Evolutionary conservation across 2,113 vertebrate genomes (phyloP), one percentile per base, ranked within the genome.

Genomic region (Theristicus caerulescens): DNA sequence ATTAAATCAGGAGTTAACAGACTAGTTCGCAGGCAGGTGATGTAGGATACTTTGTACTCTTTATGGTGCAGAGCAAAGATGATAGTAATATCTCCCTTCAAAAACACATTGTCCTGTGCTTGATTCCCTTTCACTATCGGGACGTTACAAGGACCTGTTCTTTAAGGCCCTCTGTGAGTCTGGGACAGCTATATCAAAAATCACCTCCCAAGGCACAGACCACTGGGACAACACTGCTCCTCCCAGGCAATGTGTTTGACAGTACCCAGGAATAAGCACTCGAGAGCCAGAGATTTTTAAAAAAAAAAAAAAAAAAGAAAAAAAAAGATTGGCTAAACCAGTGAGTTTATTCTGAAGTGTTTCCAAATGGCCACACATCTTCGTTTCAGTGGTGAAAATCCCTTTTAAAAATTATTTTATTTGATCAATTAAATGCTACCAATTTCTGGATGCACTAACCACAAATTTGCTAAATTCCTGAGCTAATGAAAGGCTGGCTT

Each of bases 381-480:
- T 95, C 94, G 78, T 76, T 87, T 87, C 52, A 32, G 81, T 73
- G 94, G 73, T 73, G 91, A 95, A 95, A 95, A 95, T 78, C 44
- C 72, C 90, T 31, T 84, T 90, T 38, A 55, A 89, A 96, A 95
- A 93, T 94, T 1, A 95, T 96, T 96, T 95, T 59, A 94, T 95
- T 91, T n/a, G 58, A 96, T 94, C 91, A 94, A 91, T 97, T 94
- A 90, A 96, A 93, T 17, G 74, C 91, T 95, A 97, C 94, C 93
- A 90, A 85, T 90, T 95, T 96, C 94, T 97, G 95, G 95, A 95
- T 40, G 71, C 84, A 55, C 82, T 82, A 97, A 97, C 93, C 93
- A 95, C 97, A 96, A 93, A 97, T 97, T 95, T 97, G 95, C 91
- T 86, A 64, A 96, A 97, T 97, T 97, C 94, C 94, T 96, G 96